phyloP scores from a whole-genome alignment of 1,140 invertebrate genomes.

The Temnothorax curvispinosus region DNA sequence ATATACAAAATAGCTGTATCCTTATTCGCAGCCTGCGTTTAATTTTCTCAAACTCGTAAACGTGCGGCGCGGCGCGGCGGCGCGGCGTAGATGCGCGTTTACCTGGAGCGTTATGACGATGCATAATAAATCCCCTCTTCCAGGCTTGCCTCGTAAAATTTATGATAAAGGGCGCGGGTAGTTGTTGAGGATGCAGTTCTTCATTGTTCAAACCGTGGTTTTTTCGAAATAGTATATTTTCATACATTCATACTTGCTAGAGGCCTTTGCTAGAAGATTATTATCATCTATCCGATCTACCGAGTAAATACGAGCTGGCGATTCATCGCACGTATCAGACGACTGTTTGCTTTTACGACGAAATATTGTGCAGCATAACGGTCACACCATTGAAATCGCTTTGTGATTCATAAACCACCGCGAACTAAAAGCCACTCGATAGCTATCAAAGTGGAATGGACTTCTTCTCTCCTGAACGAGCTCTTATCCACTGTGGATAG shows the following conservation, averaged over 20 bases:
- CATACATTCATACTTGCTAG: not conserved
- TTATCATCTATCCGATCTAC: not conserved
- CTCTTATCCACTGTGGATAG: constrained; percentile 30
- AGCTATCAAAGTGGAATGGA: constrained; percentile 24
- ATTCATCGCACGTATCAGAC: constrained; percentile 31
- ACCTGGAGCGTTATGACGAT: constrained; percentile 34
- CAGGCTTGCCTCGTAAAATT: constrained; percentile 49
- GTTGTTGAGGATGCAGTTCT: constrained; percentile 12
- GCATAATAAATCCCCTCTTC: constrained; percentile 55
- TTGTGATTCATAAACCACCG: constrained; percentile 43
- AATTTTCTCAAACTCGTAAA: constrained; percentile 56
- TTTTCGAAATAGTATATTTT: not conserved
- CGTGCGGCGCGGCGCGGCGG: not conserved
- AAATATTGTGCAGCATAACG: not conserved
- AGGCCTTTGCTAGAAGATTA: not conserved
- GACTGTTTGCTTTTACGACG: constrained; percentile 33
- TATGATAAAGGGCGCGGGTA: constrained; percentile 45
- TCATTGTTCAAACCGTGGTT: not conserved
- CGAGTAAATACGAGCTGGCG: not conserved
- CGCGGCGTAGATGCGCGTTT: not conserved
- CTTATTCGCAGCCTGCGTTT: constrained; percentile 31
- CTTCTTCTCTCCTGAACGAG: not conserved
- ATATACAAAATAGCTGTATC: constrained; percentile 6
- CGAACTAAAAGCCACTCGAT: constrained; percentile 33
- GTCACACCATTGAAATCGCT: constrained; percentile 5